These are phyloP conservation scores for Polyergus mexicanus DNA, from an alignment of 1,140 invertebrate species.

Conservation along the genomic window DNA sequence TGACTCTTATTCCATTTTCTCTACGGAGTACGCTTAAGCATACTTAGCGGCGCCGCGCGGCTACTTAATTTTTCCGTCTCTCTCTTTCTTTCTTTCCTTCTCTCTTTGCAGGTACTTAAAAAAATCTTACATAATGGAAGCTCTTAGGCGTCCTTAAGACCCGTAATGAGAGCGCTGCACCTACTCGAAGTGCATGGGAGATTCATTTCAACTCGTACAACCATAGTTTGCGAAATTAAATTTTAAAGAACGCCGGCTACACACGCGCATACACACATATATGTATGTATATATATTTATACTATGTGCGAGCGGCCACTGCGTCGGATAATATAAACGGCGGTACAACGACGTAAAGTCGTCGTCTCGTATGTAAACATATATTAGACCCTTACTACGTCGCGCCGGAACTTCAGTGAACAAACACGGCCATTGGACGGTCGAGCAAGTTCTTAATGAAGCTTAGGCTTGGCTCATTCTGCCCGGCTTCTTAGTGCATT, in stretches of 20 bases:
- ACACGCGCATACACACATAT: too few relatives aligned
- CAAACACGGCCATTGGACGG: slow-evolving; percentile 60
- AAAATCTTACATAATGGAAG: slow-evolving; percentile 62
- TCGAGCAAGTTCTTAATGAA: slow-evolving; percentile 65
- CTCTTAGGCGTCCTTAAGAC: slow-evolving; percentile 59
- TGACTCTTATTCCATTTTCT: slow-evolving; percentile 47
- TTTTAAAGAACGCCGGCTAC: slow-evolving; percentile 47
- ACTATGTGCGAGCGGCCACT: not conserved
- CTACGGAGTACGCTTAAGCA: slow-evolving; percentile 34
- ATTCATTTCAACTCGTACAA: slow-evolving; percentile 52
- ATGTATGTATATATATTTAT: not conserved
- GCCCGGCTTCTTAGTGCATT: slow-evolving; percentile 62
- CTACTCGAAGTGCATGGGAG: slow-evolving; percentile 46
- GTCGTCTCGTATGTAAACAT: slow-evolving; percentile 51
- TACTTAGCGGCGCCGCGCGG: slow-evolving; percentile 47
- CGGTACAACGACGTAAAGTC: slow-evolving; percentile 40
- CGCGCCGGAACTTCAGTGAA: slow-evolving; percentile 52
- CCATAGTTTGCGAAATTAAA: slow-evolving; percentile 45
- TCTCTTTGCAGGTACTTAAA: slow-evolving; percentile 53
- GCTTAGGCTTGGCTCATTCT: slow-evolving; percentile 59
- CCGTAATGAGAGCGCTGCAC: slow-evolving; percentile 55
- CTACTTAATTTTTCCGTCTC: slow-evolving; percentile 47
- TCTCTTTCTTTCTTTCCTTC: not conserved
- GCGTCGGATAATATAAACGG: slow-evolving; percentile 49
- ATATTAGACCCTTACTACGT: slow-evolving; percentile 54